phyloP scores from a whole-genome alignment of 1,140 invertebrate species.

The Drosophila bifasciata region DNA sequence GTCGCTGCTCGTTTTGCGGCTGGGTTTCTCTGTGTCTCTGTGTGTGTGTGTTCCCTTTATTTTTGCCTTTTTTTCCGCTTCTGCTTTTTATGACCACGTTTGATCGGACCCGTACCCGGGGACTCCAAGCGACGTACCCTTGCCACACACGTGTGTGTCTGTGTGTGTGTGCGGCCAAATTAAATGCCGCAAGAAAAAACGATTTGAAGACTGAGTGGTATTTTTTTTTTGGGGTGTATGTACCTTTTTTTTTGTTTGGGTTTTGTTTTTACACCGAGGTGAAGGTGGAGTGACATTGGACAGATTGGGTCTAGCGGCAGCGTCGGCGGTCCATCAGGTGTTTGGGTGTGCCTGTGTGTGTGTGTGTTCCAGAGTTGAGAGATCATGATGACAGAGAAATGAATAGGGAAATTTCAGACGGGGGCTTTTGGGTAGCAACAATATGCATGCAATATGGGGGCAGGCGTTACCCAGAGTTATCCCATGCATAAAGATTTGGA shows the following conservation, averaged over 20 bases:
- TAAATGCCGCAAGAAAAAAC: conserved; percentile 56
- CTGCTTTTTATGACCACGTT: conserved; percentile 49
- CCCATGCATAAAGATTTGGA: too few species aligned
- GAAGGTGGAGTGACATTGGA: conserved; percentile 52
- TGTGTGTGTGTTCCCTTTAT: conserved; percentile 22
- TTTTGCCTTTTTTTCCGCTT: conserved; percentile 17
- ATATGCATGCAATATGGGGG: too few species aligned
- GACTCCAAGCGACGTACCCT: background rate
- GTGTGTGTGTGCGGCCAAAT: conserved; percentile 42
- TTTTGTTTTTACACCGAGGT: conserved; percentile 22
- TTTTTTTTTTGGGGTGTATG: conserved; percentile 18
- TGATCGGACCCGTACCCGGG: conserved; percentile 32
- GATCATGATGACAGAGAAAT: conserved; percentile 22
- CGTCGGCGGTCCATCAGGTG: conserved; percentile 20
- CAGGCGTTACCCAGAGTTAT: too few species aligned
- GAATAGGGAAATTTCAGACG: background rate
- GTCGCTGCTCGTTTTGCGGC: conserved; percentile 75
- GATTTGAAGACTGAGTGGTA: conserved; percentile 37
- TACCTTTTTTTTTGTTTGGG: conserved; percentile 32
- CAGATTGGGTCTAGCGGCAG: conserved; percentile 36
- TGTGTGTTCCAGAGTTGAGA: background rate
- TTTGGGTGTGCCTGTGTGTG: background rate
- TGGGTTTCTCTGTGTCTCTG: conserved; percentile 45
- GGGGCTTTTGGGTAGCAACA: background rate
- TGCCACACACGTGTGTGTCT: background rate